These are phyloP conservation scores for Sprattus sprattus DNA, from an alignment of 2,113 vertebrate genomes.

Conservation along the genomic window DNA sequence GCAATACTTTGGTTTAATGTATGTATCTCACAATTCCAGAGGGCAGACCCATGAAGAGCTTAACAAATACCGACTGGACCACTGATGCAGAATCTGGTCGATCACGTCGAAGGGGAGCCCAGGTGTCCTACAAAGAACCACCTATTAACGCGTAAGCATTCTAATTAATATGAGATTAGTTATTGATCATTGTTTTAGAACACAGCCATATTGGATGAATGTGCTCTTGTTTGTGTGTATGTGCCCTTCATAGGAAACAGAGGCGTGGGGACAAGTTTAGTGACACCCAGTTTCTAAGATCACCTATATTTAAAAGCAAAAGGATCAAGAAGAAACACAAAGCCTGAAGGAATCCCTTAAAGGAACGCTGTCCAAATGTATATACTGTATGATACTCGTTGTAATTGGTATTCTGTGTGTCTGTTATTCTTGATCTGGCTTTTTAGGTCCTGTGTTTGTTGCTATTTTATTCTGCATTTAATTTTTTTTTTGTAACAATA, in stretches of 20 bases:
- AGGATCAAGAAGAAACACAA: constrained; percentile 44
- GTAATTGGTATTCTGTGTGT: not conserved
- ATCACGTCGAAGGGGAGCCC: constrained; percentile 43
- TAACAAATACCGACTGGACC: constrained; percentile 62
- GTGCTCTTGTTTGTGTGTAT: not conserved
- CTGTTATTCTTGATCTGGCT: not conserved
- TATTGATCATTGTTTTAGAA: not conserved
- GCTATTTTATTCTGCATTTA: not conserved
- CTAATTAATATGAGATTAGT: not conserved
- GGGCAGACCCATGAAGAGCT: constrained; percentile 52
- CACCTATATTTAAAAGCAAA: constrained; percentile 59
- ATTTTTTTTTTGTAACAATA: not conserved
- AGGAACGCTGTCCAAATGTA: not conserved
- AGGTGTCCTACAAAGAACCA: constrained; percentile 70
- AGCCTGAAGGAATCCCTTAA: not conserved
- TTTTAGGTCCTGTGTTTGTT: not conserved
- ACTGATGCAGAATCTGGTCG: constrained; percentile 26
- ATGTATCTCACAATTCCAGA: constrained; percentile 35
- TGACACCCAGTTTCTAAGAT: constrained; percentile 62
- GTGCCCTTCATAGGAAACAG: constrained; percentile 64
- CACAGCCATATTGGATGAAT: not conserved
- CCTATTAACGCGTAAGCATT: constrained; percentile 61
- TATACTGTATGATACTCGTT: not conserved
- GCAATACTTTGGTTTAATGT: not conserved
- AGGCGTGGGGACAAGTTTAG: constrained; percentile 71